Percentiles rank a stretch among this genome's conserved stretches.
phyloP scores from a whole-genome alignment of 2,888 invertebrate species.

The Leptopterna dolabrata region DNA sequence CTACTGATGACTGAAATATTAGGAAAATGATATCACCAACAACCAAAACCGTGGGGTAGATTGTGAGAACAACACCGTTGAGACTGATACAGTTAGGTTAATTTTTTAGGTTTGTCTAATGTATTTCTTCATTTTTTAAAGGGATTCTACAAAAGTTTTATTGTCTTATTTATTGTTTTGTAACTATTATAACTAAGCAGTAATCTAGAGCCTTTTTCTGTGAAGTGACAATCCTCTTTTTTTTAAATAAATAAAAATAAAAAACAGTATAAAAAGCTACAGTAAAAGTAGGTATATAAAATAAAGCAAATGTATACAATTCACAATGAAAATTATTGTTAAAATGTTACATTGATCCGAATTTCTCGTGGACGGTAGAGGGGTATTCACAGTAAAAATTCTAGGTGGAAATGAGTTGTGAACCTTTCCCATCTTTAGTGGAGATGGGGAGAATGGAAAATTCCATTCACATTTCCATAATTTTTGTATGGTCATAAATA shows the following conservation, averaged over 20 bases:
- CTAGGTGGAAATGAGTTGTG: neutral
- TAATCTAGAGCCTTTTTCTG: neutral
- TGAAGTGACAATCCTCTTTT: neutral
- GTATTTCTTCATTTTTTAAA: neutral
- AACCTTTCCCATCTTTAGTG: neutral
- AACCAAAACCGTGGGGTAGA: too few species aligned
- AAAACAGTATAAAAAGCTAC: conserved; percentile 48
- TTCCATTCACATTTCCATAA: neutral
- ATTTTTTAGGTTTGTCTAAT: too few species aligned
- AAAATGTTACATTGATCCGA: conserved; percentile 36
- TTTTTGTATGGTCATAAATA: neutral
- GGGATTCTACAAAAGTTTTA: conserved; percentile 16
- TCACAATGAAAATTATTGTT: conserved; percentile 37
- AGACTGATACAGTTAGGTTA: too few species aligned
- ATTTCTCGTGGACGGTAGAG: conserved; percentile 42
- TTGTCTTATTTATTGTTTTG: conserved; percentile 47
- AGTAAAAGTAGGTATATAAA: conserved; percentile 11
- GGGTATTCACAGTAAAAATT: conserved; percentile 11
- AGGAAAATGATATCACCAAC: too few species aligned
- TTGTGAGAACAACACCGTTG: too few species aligned
- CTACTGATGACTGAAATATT: too few species aligned
- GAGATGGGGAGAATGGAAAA: neutral
- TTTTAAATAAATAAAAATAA: neutral
- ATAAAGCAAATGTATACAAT: conserved; percentile 37
- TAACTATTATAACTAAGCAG: neutral